Evolutionary conservation across 2,797 vertebrate species (phyloP), one percentile per base, ranked within the genome.

Genomic region (Mus caroli): DNA sequence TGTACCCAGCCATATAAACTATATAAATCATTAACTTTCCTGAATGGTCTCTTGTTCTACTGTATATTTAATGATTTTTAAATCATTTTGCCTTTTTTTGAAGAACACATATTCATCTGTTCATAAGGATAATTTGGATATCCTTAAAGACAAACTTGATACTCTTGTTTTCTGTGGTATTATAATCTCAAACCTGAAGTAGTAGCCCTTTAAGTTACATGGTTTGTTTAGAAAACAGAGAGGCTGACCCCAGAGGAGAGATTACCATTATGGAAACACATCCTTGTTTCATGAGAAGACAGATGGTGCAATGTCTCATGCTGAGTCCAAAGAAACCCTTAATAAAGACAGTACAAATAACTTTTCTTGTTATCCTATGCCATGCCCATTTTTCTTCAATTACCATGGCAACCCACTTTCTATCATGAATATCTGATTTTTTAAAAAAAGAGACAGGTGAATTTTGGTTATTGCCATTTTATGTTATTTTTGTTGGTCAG

Each of bases 391-490:
- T 69, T 62, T 46, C 60, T 88, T 93, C 60, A 34, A 85, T 90
- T 58, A 28, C 82, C 73, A 82, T 86, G 82, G 84, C 43, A 73
- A 77, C 73, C 64, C 78, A 19, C 43, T 22, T 95, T 5, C 60
- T 24, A 78, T 75, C 67, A 71, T 28, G 10, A 84, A 52, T 46
- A 77, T 43, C 88, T 94, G 15, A 85, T 90, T 60, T 85, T 93
- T 93, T 93, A 34, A 83, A 76, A 95, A 78, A n/a, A 92, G 11
- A 24, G 43, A 67, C 17, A 24, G 31, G 4, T 90, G 1, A 67
- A 76, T 83, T 60, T 46, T 80, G 26, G 12, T 93, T 77, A 93
- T 93, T 93, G 64, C 40, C 4, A 90, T 96, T 95, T 80, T 86
- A 46, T 94, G 31, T 82, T 94, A 52, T 78, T 95, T 93, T 79